Evolutionary conservation across 2,888 invertebrate species (phyloP).

Genomic region (Gonocerus acuteangulatus): DNA sequence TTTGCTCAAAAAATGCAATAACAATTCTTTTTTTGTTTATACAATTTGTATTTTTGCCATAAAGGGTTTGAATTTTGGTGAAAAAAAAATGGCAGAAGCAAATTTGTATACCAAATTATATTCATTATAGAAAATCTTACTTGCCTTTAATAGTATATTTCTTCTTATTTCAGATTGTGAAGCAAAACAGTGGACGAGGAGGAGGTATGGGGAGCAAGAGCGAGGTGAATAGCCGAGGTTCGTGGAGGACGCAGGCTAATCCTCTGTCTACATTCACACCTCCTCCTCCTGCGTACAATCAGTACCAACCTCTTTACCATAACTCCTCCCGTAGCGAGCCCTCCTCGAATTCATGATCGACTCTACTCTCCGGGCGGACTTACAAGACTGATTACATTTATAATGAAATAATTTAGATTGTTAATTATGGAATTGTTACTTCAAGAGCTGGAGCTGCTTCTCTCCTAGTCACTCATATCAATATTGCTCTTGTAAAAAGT

Average conservation of each 20-base stretch:
- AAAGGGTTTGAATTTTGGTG: no score
- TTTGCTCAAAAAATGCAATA: no score
- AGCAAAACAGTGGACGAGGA: slow-evolving; percentile 3
- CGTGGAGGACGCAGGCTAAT: slow-evolving; percentile 33
- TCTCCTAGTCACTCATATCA: slow-evolving; percentile 34
- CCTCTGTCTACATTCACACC: slow-evolving; percentile 36
- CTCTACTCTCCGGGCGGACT: not conserved
- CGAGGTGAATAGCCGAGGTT: not conserved
- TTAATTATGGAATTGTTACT: slow-evolving; percentile 14
- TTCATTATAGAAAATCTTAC: no score
- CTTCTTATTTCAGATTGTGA: not conserved
- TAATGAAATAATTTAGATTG: slow-evolving; percentile 25
- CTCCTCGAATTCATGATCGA: slow-evolving; percentile 31
- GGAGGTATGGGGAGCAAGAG: not conserved
- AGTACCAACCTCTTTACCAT: slow-evolving; percentile 37
- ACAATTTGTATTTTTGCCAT: no score
- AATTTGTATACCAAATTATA: no score
- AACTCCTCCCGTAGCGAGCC: slow-evolving; percentile 37
- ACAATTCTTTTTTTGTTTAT: no score
- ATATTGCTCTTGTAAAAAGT: slow-evolving; percentile 23
- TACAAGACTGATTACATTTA: slow-evolving; percentile 27
- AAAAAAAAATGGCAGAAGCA: no score
- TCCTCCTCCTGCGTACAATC: slow-evolving; percentile 29
- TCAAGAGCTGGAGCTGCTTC: slow-evolving; percentile 18
- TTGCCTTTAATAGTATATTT: no score